A percentile compares a stretch with the other conserved stretches of the same genome.
Evolutionary conservation across 2,113 vertebrate genomes (phyloP).

Genomic region (Sinosuthora webbiana): DNA sequence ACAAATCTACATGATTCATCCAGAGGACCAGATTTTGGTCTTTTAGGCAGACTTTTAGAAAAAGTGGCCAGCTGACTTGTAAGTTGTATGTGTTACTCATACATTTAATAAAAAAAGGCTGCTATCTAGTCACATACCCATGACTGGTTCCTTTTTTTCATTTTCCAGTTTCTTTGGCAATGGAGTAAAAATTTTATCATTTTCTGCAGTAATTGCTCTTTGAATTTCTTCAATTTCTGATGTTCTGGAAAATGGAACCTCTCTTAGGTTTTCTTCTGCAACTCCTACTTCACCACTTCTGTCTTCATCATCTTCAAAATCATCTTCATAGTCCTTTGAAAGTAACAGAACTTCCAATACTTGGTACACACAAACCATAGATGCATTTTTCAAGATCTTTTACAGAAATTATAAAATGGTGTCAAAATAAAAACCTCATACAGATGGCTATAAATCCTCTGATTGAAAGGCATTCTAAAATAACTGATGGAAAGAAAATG

Average conservation of each 20-base stretch:
- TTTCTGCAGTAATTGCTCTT: constrained; percentile 89
- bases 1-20: constrained; percentile 32
- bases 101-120: not conserved
- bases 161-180: constrained; percentile 47
- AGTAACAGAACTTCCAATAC: not conserved
- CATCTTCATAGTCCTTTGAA: constrained; percentile 90
- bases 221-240: constrained; percentile 87
- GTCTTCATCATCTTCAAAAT: constrained; percentile 87
- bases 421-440: not conserved
- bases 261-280: constrained; percentile 1
- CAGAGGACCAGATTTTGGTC: constrained; percentile 20
- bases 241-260: constrained; percentile 56
- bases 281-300: constrained; percentile 35
- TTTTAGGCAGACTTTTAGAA: not conserved
- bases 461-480: not conserved
- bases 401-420: not conserved
- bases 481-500: not conserved
- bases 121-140: constrained; percentile 57
- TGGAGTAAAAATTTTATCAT: constrained; percentile 74
- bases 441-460: not conserved
- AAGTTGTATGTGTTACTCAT: not conserved
- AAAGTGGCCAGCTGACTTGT: not conserved
- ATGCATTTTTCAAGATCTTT: not conserved
- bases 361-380: not conserved
- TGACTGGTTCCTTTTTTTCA: not conserved